A percentile compares a stretch with the other conserved stretches of the same genome.
These are phyloP conservation scores for Poecile montanus DNA, from an alignment of 2,797 vertebrate species.

Conservation along the genomic window DNA sequence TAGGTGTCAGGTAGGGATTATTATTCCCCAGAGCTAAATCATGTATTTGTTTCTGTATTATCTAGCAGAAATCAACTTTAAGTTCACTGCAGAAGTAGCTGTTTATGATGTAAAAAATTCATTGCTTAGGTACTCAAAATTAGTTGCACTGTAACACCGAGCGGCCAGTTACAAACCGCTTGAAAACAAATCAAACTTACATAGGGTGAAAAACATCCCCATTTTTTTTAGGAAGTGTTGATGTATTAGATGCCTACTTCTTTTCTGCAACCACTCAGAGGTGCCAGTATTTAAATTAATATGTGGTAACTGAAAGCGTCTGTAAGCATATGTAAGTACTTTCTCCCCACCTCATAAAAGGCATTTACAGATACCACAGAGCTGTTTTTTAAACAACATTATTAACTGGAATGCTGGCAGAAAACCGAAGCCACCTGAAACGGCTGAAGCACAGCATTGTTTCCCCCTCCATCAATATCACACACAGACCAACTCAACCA, in stretches of 20 bases:
- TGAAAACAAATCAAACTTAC: background rate
- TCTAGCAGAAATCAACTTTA: background rate
- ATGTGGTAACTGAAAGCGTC: background rate
- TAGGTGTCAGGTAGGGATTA: background rate
- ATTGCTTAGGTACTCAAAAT: background rate
- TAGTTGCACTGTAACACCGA: fast-evolving
- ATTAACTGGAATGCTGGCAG: background rate
- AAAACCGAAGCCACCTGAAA: background rate
- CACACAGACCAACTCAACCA: background rate
- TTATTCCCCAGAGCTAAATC: background rate
- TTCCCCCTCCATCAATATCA: background rate
- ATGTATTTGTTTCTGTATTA: background rate
- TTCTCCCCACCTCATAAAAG: background rate
- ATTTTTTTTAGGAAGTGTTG: background rate
- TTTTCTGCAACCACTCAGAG: background rate
- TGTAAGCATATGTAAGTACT: background rate
- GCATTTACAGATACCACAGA: background rate
- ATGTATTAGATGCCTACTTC: background rate
- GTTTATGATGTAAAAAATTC: background rate
- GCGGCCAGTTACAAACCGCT: background rate
- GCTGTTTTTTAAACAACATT: background rate
- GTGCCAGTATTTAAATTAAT: background rate
- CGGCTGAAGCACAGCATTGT: background rate
- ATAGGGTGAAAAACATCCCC: background rate
- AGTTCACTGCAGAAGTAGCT: background rate